phyloP scores from a whole-genome alignment of 2,797 vertebrate genomes.

The Spinibarbus caldwelli region DNA sequence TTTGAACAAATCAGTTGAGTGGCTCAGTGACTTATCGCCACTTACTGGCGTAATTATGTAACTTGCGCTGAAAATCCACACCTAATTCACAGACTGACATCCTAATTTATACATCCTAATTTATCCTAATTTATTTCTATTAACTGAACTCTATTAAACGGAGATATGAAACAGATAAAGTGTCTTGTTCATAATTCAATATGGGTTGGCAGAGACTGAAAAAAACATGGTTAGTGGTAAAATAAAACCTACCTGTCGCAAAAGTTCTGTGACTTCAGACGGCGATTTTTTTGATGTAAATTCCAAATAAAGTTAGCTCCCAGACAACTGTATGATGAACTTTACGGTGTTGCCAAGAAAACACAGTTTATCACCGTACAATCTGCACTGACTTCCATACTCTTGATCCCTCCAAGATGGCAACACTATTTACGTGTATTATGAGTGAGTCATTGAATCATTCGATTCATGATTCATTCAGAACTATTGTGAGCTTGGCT shows the following conservation, averaged over 20 bases:
- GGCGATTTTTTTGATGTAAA: neutral
- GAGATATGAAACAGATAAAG: slow-evolving; percentile 36
- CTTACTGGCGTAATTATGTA: neutral
- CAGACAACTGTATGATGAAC: neutral
- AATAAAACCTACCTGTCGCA: neutral
- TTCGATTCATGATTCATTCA: neutral
- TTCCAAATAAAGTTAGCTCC: neutral
- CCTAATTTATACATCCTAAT: neutral
- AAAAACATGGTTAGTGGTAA: neutral
- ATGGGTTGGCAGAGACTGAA: neutral
- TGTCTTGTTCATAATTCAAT: neutral
- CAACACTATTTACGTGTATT: neutral
- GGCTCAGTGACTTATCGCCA: neutral
- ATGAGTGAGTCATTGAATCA: neutral
- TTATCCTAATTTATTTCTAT: neutral
- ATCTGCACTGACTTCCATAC: neutral
- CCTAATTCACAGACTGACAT: too few relatives aligned
- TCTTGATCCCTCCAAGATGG: neutral
- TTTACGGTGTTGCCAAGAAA: neutral
- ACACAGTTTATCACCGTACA: neutral
- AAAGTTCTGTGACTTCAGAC: neutral
- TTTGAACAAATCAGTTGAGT: neutral
- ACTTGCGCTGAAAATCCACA: too few relatives aligned
- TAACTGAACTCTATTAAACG: neutral
- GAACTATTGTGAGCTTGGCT: too few relatives aligned